These are phyloP conservation scores for Spheniscus humboldti DNA, from an alignment of 2,797 vertebrate genomes.

Conservation along the genomic window DNA sequence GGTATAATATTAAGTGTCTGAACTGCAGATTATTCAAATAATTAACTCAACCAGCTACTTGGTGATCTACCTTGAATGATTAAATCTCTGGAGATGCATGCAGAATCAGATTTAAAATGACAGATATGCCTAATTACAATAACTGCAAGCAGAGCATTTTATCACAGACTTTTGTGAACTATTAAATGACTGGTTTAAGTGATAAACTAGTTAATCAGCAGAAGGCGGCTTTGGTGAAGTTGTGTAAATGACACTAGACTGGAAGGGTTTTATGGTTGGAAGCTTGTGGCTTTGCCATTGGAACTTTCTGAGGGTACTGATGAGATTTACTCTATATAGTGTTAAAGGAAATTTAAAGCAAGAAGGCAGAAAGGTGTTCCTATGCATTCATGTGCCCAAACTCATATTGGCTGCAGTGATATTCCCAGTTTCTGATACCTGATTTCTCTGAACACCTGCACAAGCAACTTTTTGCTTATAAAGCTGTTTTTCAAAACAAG, in stretches of 20 bases:
- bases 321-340: not conserved
- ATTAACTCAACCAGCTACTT: conserved; percentile 39
- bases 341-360: not conserved
- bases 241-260: not conserved
- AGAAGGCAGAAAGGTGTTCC: not conserved
- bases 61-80: conserved; percentile 20
- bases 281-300: not conserved
- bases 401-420: not conserved
- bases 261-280: not conserved
- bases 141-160: not conserved
- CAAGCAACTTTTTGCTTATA: not conserved
- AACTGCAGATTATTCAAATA: conserved; percentile 26
- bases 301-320: not conserved
- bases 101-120: conserved; percentile 27
- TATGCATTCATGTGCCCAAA: not conserved
- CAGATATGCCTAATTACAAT: conserved; percentile 15
- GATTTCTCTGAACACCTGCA: not conserved
- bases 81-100: conserved; percentile 10
- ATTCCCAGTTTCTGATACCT: not conserved
- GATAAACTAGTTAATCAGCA: conserved; percentile 10
- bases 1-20: conserved; percentile 10
- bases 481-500: not conserved
- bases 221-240: not conserved
- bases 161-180: not conserved
- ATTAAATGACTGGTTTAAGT: not conserved